Percentiles rank a stretch among this genome's conserved stretches.
Conservation (phyloP, 1,140 invertebrate species). For the Wiebesia pumilae region DNA sequence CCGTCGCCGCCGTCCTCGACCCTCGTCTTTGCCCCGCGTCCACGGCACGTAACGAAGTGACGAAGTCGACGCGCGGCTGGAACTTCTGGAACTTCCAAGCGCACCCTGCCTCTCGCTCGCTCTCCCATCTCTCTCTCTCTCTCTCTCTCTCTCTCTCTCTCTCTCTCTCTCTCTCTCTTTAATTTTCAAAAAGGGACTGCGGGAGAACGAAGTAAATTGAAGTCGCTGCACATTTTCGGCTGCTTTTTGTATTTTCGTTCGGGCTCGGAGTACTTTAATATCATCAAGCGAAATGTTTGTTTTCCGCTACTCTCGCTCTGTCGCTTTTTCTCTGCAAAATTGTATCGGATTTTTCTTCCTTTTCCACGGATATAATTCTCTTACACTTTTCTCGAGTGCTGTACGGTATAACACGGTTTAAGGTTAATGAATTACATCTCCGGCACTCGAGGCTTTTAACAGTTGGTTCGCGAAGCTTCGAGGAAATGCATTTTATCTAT, state of each 20-base stretch:
- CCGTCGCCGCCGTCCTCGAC: not conserved
- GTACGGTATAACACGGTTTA: not conserved
- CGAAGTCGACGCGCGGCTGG: not conserved
- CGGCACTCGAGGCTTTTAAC: not conserved
- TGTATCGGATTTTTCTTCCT: not conserved
- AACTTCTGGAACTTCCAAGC: not conserved
- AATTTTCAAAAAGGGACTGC: constrained; percentile 8
- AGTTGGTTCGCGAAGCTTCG: not conserved
- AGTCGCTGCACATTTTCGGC: constrained; percentile 4
- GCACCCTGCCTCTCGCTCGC: not conserved
- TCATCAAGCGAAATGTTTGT: not conserved
- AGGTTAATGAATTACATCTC: not conserved
- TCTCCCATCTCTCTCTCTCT: not conserved
- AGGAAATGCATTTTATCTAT: not conserved
- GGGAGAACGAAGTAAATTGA: not conserved
- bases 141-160: not conserved
- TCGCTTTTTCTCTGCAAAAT: not conserved
- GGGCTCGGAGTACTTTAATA: not conserved
- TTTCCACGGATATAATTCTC: not conserved
- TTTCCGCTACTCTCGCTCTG: not conserved
- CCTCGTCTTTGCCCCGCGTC: not conserved
- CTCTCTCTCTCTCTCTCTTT: not conserved
- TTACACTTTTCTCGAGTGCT: not conserved
- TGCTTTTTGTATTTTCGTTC: constrained; percentile 19
- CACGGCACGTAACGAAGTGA: not conserved